Conservation (phyloP, 2,113 vertebrate genomes). For the Mesembrinibis cayennensis region DNA sequence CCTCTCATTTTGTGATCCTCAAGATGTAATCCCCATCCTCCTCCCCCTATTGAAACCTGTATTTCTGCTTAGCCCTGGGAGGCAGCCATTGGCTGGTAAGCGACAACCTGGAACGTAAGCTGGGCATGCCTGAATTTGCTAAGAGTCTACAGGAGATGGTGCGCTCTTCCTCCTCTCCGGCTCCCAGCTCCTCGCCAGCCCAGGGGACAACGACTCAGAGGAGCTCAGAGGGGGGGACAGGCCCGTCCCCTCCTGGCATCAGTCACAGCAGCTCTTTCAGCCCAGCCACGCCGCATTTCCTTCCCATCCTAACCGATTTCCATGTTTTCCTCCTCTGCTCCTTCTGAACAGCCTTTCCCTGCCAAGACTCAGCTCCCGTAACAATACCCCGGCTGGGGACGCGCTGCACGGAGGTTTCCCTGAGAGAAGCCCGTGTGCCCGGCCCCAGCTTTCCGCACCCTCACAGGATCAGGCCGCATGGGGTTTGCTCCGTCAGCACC, state of each 20-base stretch:
- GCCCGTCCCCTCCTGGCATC: not conserved
- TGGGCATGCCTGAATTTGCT: constrained; percentile 34
- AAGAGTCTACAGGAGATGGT: not conserved
- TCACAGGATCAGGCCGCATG: accelerated
- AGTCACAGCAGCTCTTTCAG: not conserved
- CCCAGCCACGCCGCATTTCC: not conserved
- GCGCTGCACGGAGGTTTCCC: accelerated
- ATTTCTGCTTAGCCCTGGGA: constrained; percentile 25
- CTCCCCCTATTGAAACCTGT: constrained; percentile 2
- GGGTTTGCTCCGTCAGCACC: not conserved
- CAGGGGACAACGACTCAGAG: not conserved
- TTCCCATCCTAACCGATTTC: not conserved
- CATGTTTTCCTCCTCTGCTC: not conserved
- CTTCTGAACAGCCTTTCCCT: not conserved
- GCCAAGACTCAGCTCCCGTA: not conserved
- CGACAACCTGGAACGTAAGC: not conserved
- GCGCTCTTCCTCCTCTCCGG: not conserved
- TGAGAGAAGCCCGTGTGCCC: too few relatives aligned
- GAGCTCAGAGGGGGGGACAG: not conserved
- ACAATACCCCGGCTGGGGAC: not conserved
- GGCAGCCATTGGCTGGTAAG: not conserved
- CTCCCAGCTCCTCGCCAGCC: not conserved
- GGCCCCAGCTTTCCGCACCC: not conserved
- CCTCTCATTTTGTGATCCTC: not conserved
- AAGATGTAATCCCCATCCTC: not conserved